Evolutionary conservation across 2,113 vertebrate genomes (phyloP), one percentile per base, ranked within the genome.

Genomic region (Sigmodon hispidus): DNA sequence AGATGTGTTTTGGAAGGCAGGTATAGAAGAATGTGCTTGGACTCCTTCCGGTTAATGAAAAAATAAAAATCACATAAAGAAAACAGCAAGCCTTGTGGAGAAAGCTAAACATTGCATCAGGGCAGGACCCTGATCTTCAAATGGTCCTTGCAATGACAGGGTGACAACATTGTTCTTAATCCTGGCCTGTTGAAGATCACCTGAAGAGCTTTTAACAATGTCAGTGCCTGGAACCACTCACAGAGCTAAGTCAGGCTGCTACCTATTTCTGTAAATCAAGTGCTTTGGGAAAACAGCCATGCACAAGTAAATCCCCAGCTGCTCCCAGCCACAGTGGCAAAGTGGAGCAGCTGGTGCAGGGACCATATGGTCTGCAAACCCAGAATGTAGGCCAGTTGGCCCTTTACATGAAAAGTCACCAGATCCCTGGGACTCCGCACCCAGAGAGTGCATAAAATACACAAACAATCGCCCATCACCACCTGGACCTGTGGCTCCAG

Each of bases 151-250:
- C 22, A 12, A 21, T 36, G 34, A 79, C 1, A 24, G 65, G 1
- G 22, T 16, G 34, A 29, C 2, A 4, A n/a, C 21, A 0, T 2
- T 52, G 10, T 31, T 77, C 85, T 87, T 94, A 63, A 81, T 88
- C 88, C 63, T 5, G 8, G 45, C 48, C 61, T 29, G 65, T 2
- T 21, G 75, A 52, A 90, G 45, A 52, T 50, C 95, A 79, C 29
- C 57, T 17, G 50, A 70, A 94, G 80, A 75, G 88, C 45, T 90
- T 92, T 94, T 24, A 24, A 57, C 40, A 90, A 84, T 19, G 50
- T 48, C 59, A n/a, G 0, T 2, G 65, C 24, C 69, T 43, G 81
- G n/a, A 4, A 81, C 81, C n/a, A n/a, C 59, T 87, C 45, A 59
- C 9, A 1, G 86, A 55, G 19, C 65, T n/a, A 8, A 31, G 19